Conservation (phyloP, 2,888 invertebrate species). For the Anthrax anthrax region DNA sequence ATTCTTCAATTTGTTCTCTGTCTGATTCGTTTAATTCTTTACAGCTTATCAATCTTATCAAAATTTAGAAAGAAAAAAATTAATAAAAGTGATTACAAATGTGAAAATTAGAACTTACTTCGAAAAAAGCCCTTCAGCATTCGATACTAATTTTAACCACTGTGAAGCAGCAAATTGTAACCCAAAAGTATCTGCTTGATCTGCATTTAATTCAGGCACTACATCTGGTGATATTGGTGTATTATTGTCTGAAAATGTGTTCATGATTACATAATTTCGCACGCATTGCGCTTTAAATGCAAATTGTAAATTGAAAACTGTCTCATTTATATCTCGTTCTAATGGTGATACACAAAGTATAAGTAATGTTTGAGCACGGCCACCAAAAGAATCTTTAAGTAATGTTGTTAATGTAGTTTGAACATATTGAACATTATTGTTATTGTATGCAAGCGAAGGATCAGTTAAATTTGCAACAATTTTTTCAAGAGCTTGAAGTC, state of each 20-base stretch:
- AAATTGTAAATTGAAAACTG: constrained; percentile 52
- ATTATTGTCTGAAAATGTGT: constrained; percentile 52
- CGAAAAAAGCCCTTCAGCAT: constrained; percentile 65
- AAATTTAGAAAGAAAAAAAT: constrained; percentile 9
- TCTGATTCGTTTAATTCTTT: constrained; percentile 56
- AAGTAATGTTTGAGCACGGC: constrained; percentile 57
- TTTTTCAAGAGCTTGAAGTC: constrained; percentile 50
- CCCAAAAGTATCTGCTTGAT: constrained; percentile 42
- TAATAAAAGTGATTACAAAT: background rate
- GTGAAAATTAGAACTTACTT: constrained; percentile 35
- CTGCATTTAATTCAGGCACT: constrained; percentile 7
- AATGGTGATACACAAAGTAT: constrained; percentile 59
- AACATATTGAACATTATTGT: constrained; percentile 34
- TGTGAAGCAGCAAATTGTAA: constrained; percentile 72
- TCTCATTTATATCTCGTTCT: constrained; percentile 51
- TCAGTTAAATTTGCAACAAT: constrained; percentile 46
- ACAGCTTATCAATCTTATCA: constrained; percentile 41
- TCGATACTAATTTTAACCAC: constrained; percentile 66
- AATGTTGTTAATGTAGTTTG: constrained; percentile 55
- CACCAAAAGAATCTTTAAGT: constrained; percentile 60
- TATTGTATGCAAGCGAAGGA: constrained; percentile 24
- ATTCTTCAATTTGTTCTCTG: constrained; percentile 62
- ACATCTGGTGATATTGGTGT: constrained; percentile 37
- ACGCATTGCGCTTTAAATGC: constrained; percentile 51
- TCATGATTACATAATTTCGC: constrained; percentile 55